Evolutionary conservation across 2,797 vertebrate species (phyloP).

Genomic region (Melanotaenia pygmaea): DNA sequence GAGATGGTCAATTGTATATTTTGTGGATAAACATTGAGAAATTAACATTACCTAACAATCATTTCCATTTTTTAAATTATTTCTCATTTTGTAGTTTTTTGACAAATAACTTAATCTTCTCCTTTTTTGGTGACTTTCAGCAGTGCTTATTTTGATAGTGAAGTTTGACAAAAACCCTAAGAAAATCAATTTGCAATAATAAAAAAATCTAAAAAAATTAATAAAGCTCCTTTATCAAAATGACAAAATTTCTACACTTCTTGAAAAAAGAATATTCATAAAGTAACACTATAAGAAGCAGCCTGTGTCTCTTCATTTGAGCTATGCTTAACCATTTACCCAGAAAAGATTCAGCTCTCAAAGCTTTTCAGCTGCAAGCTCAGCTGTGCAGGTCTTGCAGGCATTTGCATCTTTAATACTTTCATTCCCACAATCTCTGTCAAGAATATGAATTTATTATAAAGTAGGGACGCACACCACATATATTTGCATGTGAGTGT

Average conservation of each 20-base stretch:
- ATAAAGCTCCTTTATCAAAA: too few species aligned
- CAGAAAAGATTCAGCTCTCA: slow-evolving; percentile 20
- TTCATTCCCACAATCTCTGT: slow-evolving; percentile 28
- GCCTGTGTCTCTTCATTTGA: slow-evolving; percentile 1
- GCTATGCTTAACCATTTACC: slow-evolving; percentile 2
- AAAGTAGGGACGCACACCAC: slow-evolving; percentile 1
- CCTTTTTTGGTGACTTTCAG: too few species aligned
- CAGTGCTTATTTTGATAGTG: too few species aligned
- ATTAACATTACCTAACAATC: not conserved
- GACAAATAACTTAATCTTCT: too few species aligned
- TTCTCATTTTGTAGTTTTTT: too few species aligned
- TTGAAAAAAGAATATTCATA: not conserved
- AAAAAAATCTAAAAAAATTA: too few species aligned
- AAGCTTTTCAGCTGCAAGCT: slow-evolving; percentile 21
- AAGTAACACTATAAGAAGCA: not conserved
- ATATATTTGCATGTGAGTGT: slow-evolving; percentile 27
- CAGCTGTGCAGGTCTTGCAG: slow-evolving; percentile 25
- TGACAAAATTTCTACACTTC: not conserved
- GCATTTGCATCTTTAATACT: slow-evolving; percentile 50
- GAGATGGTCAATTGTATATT: not conserved
- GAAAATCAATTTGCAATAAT: too few species aligned
- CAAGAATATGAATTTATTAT: slow-evolving; percentile 47
- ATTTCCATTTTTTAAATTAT: too few species aligned
- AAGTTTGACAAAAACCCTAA: too few species aligned
- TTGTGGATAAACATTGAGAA: not conserved